phyloP scores from a whole-genome alignment of 2,113 vertebrate genomes.

The Marcusenius ussheri region DNA sequence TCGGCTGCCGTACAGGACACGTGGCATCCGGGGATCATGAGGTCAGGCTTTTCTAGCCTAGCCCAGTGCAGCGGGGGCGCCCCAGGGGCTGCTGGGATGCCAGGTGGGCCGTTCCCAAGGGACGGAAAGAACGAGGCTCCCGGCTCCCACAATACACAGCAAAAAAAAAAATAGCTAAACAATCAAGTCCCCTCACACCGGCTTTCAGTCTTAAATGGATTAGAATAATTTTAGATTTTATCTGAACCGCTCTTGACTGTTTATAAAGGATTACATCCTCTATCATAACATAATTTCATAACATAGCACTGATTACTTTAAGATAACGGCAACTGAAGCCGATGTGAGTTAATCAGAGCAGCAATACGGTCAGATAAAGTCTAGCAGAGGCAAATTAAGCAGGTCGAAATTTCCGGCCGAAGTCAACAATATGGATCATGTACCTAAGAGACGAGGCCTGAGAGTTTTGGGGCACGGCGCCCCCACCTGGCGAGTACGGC shows the following conservation, averaged over 20 bases:
- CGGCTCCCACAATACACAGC: background rate
- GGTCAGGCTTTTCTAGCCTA: background rate
- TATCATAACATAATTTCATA: background rate
- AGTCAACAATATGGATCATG: background rate
- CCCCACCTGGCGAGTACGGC: background rate
- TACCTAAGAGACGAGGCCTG: background rate
- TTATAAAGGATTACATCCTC: background rate
- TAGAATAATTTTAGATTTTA: background rate
- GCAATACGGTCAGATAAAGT: background rate
- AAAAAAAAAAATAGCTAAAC: background rate
- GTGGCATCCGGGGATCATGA: background rate
- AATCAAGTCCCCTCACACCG: background rate
- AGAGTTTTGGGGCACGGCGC: background rate
- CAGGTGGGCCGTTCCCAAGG: constrained; percentile 62
- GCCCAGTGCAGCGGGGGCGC: constrained; percentile 16
- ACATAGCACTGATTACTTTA: background rate
- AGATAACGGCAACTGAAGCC: background rate
- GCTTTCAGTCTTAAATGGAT: background rate
- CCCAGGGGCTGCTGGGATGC: constrained; percentile 22
- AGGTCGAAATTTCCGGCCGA: background rate
- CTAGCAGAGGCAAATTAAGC: background rate
- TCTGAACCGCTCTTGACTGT: background rate
- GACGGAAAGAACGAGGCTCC: constrained; percentile 31
- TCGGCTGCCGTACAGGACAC: background rate
- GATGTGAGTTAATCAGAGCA: background rate